A percentile compares a stretch with the other conserved stretches of the same genome.
Conservation (phyloP, 2,797 vertebrate genomes). For the Poecile montanus region DNA sequence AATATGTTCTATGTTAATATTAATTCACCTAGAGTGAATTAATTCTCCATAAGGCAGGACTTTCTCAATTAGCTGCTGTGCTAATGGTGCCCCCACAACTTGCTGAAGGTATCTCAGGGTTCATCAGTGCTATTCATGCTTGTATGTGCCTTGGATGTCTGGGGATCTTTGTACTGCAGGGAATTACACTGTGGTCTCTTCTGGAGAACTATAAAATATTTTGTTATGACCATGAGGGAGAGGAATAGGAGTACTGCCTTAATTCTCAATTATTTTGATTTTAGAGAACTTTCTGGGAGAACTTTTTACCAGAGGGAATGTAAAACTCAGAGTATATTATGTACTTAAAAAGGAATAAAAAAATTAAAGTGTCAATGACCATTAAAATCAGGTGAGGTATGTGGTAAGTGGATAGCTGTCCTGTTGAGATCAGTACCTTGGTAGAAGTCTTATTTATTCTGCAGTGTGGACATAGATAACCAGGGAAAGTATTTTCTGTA, state of each 20-base stretch:
- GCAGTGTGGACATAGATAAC: not conserved
- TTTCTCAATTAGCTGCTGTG: not conserved
- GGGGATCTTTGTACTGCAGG: not conserved
- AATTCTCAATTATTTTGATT: not conserved
- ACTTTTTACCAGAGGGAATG: not conserved
- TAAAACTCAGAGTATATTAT: not conserved
- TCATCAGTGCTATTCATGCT: not conserved
- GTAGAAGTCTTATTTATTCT: not conserved
- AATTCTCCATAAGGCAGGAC: not conserved
- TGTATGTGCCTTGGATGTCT: not conserved
- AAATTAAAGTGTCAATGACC: not conserved
- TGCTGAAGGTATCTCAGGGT: not conserved
- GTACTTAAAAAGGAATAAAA: not conserved
- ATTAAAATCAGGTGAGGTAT: not conserved
- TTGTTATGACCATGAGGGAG: not conserved
- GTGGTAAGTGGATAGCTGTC: not conserved
- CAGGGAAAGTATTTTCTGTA: not conserved
- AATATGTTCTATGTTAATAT: fast-evolving
- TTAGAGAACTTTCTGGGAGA: not conserved
- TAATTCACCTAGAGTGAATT: not conserved
- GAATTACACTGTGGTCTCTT: not conserved
- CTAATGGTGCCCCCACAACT: not conserved
- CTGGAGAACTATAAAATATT: not conserved
- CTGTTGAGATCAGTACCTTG: not conserved
- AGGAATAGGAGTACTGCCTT: not conserved